Conservation (phyloP, 2,113 vertebrate genomes). For the Athene noctua region DNA sequence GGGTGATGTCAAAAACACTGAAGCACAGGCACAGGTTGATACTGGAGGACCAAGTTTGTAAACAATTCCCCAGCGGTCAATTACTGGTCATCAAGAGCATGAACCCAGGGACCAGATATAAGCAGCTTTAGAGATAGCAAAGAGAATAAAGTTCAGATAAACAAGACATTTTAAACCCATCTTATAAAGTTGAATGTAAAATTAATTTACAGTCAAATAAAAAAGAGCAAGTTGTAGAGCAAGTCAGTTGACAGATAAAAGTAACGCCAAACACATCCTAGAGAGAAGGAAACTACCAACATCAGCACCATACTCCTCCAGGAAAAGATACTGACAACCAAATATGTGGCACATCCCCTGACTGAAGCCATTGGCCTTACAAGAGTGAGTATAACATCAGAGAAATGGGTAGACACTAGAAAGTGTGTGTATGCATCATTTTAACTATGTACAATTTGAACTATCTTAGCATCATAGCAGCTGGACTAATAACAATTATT, state of each 20-base stretch:
- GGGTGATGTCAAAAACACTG: background rate
- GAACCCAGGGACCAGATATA: background rate
- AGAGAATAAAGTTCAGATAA: background rate
- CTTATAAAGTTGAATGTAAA: background rate
- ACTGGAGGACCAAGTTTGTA: background rate
- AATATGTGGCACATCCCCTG: background rate
- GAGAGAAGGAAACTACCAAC: background rate
- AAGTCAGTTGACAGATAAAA: background rate
- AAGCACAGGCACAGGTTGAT: background rate
- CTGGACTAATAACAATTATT: background rate
- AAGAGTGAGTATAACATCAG: fast-evolving
- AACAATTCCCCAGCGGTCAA: background rate
- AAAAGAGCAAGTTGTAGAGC: background rate
- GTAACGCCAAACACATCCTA: background rate
- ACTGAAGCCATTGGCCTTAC: background rate
- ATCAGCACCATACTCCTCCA: background rate
- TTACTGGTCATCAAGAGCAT: background rate
- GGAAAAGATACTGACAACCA: background rate
- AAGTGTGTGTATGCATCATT: background rate
- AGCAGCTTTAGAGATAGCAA: background rate
- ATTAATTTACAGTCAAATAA: background rate
- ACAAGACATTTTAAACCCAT: background rate
- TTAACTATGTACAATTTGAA: background rate
- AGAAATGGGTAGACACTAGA: fast-evolving
- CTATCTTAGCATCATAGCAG: background rate